These are phyloP conservation scores for Fukomys damarensis DNA, from an alignment of 2,113 vertebrate genomes.

Conservation along the genomic window DNA sequence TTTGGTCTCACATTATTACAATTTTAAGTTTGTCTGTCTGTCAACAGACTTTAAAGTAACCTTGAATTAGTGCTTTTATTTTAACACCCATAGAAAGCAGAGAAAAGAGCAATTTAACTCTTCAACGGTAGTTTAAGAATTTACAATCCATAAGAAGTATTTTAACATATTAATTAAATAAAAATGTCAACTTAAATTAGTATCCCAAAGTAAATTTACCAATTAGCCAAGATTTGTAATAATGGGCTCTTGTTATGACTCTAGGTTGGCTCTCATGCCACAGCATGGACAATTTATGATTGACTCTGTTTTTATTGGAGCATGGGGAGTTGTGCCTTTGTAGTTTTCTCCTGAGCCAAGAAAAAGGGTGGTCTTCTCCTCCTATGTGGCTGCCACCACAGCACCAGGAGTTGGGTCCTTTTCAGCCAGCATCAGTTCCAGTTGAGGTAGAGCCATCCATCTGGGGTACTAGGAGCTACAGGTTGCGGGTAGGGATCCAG, in stretches of 20 bases:
- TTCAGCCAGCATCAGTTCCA: background rate
- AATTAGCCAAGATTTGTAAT: background rate
- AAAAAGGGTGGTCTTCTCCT: background rate
- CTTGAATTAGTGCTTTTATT: background rate
- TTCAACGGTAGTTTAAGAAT: background rate
- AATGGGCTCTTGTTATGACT: background rate
- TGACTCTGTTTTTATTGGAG: background rate
- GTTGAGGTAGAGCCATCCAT: background rate
- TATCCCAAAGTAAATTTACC: background rate
- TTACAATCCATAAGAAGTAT: background rate
- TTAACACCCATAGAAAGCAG: background rate
- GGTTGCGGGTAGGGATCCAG: background rate
- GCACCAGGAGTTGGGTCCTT: background rate
- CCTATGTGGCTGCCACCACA: background rate
- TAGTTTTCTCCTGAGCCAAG: background rate
- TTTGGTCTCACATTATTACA: background rate
- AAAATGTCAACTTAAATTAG: background rate
- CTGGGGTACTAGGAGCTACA: background rate
- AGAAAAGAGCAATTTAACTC: background rate
- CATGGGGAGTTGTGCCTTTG: background rate
- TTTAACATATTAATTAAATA: background rate
- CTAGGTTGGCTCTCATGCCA: background rate
- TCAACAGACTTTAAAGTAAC: background rate
- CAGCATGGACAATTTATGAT: background rate
- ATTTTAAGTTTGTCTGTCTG: background rate